A percentile compares a stretch with the other conserved stretches of the same genome.
These are phyloP conservation scores for Bombus breviceps DNA, from an alignment of 1,140 invertebrate genomes.

Conservation along the genomic window DNA sequence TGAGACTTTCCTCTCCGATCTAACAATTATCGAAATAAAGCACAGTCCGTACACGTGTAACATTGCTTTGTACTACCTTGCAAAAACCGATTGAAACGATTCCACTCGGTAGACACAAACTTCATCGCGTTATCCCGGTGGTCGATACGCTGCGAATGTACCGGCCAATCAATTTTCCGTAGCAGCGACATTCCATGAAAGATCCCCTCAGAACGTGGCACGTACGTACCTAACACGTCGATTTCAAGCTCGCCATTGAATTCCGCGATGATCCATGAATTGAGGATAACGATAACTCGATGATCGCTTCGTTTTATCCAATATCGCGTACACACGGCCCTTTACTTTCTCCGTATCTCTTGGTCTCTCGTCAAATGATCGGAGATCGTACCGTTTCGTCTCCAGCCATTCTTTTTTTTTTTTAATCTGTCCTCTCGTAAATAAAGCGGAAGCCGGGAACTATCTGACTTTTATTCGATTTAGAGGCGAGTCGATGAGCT, in stretches of 20 bases:
- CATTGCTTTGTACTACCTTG: neutral
- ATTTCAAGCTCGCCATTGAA: constrained; percentile 9
- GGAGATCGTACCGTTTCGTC: neutral
- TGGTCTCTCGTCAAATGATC: neutral
- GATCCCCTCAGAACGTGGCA: neutral
- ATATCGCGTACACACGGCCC: constrained; percentile 30
- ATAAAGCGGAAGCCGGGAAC: constrained; percentile 63
- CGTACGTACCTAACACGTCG: constrained; percentile 11
- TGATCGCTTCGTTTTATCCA: constrained; percentile 40
- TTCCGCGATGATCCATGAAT: constrained; percentile 29
- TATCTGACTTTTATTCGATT: constrained; percentile 77
- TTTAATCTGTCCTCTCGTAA: constrained; percentile 52
- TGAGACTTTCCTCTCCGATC: neutral
- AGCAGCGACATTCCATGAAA: neutral
- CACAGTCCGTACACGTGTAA: neutral
- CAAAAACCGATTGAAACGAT: no score
- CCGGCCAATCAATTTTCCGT: constrained; percentile 5
- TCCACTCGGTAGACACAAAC: neutral
- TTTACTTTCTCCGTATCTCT: neutral
- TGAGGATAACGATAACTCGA: constrained; percentile 37
- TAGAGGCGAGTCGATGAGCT: constrained; percentile 61
- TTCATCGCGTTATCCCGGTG: neutral
- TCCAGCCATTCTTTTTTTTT: neutral
- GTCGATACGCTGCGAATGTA: neutral
- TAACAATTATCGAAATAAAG: neutral